Evolutionary conservation across 2,113 vertebrate species (phyloP).

Genomic region (Podarcis cretensis): DNA sequence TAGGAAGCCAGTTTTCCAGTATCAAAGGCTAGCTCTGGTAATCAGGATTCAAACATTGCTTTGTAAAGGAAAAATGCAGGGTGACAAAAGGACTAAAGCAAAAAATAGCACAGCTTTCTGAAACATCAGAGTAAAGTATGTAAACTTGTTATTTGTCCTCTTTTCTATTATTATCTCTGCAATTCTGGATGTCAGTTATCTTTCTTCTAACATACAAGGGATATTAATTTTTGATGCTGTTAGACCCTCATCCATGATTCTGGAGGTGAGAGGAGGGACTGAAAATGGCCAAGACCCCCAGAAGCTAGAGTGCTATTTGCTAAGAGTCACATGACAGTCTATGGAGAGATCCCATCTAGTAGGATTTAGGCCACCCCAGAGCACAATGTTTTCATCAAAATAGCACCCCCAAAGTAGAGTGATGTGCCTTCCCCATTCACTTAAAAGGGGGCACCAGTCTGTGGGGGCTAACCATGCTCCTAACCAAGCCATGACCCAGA

Average conservation of each 20-base stretch:
- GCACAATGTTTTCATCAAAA: neutral
- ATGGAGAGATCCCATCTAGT: neutral
- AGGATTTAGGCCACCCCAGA: neutral
- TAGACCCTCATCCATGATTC: neutral
- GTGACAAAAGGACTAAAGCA: neutral
- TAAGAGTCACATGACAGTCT: too few species aligned
- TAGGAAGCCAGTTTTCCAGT: neutral
- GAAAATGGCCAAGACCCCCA: neutral
- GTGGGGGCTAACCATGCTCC: neutral
- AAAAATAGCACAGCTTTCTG: conserved; percentile 8
- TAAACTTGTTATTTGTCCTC: neutral
- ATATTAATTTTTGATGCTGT: neutral
- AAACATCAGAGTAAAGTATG: conserved; percentile 13
- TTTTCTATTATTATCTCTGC: neutral
- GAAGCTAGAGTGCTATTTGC: neutral
- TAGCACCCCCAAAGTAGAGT: neutral
- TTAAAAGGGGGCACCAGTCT: neutral
- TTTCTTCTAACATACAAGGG: neutral
- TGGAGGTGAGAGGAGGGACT: neutral
- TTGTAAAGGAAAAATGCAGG: conserved; percentile 26
- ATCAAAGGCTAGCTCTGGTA: neutral
- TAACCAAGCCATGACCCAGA: neutral
- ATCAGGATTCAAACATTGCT: conserved; percentile 12
- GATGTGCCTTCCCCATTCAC: neutral
- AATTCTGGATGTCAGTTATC: neutral